Percentiles rank a stretch among this genome's conserved stretches.
phyloP scores from a whole-genome alignment of 2,113 vertebrate species.

The Smithornis capensis region DNA sequence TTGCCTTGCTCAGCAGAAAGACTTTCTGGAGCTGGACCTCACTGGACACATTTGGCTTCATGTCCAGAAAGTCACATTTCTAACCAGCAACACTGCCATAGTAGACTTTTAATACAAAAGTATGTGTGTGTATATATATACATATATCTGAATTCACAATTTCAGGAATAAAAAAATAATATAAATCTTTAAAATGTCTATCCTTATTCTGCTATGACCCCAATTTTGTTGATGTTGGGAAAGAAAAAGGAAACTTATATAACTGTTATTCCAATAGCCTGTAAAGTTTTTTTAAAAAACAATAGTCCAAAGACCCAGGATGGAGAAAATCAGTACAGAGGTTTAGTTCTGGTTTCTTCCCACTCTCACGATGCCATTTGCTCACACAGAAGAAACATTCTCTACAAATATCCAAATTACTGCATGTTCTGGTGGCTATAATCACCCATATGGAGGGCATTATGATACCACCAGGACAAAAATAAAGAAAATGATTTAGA shows the following conservation, averaged over 20 bases:
- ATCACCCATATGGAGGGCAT: constrained; percentile 23
- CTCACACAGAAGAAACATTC: neutral
- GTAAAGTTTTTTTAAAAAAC: neutral
- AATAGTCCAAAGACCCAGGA: neutral
- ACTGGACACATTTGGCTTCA: neutral
- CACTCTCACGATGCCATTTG: neutral
- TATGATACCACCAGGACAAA: constrained; percentile 48
- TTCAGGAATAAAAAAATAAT: neutral
- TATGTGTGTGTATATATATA: fast-evolving
- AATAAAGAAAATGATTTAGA: constrained; percentile 35
- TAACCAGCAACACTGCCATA: neutral
- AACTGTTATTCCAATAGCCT: neutral
- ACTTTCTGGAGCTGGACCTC: neutral
- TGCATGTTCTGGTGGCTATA: neutral
- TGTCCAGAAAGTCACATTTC: neutral
- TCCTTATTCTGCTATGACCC: neutral
- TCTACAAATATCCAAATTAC: neutral
- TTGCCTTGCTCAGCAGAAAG: neutral
- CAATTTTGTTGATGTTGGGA: neutral
- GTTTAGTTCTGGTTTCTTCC: neutral
- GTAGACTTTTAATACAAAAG: neutral
- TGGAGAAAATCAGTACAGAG: neutral
- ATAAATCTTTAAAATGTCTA: neutral
- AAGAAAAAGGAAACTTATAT: neutral
- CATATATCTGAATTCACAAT: neutral